Conservation (phyloP, 2,113 vertebrate species). For the Prunella himalayana region DNA sequence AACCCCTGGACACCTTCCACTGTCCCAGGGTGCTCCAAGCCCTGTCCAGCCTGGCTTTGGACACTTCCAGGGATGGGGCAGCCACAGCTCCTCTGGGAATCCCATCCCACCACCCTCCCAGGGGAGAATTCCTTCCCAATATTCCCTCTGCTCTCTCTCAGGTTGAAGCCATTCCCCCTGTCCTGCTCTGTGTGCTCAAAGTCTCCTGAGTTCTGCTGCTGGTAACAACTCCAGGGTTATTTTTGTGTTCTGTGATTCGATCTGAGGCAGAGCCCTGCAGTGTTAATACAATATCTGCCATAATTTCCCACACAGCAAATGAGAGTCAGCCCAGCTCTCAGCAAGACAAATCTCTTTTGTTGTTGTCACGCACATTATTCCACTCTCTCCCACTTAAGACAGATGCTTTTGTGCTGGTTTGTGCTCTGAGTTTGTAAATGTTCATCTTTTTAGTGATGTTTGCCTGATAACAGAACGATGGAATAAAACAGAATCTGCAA, state of each 20-base stretch:
- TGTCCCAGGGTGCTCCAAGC: neutral
- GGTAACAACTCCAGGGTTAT: neutral
- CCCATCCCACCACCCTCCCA: neutral
- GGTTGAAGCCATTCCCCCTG: neutral
- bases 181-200: neutral
- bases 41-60: neutral
- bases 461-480: neutral
- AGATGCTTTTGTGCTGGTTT: neutral
- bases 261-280: neutral
- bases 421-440: neutral
- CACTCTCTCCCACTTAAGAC: neutral
- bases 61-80: neutral
- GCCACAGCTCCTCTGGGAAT: neutral
- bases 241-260: neutral
- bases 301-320: neutral
- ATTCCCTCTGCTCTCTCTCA: neutral
- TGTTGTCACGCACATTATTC: neutral
- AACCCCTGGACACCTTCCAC: neutral
- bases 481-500: neutral
- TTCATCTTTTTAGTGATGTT: neutral
- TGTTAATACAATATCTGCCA: neutral
- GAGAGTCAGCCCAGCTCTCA: neutral
- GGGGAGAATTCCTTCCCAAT: neutral
- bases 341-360: neutral
- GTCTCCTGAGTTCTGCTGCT: neutral